phyloP scores from a whole-genome alignment of 2,113 vertebrate species.

The Pogona vitticeps region DNA sequence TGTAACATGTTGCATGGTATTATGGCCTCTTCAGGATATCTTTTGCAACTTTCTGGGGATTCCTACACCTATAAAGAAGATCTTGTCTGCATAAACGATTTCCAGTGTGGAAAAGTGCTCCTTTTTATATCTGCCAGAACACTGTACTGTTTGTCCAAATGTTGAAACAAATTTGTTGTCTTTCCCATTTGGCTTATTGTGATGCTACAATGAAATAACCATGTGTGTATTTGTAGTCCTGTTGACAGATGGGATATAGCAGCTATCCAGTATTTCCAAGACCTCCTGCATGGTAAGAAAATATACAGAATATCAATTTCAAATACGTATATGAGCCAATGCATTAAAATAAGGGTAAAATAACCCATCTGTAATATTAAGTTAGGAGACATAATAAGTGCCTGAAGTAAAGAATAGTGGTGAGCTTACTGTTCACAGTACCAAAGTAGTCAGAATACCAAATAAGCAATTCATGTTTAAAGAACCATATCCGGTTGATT shows the following conservation, averaged over 20 bases:
- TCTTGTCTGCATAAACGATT: not conserved
- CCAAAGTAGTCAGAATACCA: not conserved
- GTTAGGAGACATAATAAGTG: not conserved
- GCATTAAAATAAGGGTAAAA: not conserved
- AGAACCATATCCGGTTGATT: not conserved
- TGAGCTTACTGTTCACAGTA: not conserved
- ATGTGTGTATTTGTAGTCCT: slow-evolving; percentile 73
- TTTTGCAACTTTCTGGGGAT: not conserved
- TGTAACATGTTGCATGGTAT: rapidly evolving
- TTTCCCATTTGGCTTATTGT: not conserved
- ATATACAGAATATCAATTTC: not conserved
- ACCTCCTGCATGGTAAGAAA: slow-evolving; percentile 82
- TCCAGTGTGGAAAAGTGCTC: not conserved
- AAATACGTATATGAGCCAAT: not conserved
- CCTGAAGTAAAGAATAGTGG: not conserved
- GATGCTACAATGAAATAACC: not conserved
- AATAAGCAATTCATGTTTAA: not conserved
- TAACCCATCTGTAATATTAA: not conserved
- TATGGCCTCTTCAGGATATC: not conserved
- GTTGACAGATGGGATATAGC: slow-evolving; percentile 87
- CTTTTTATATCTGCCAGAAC: not conserved
- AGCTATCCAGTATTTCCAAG: slow-evolving; percentile 83
- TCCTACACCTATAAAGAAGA: not conserved
- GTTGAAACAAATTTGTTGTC: not conserved
- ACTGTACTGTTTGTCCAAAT: not conserved